These are phyloP conservation scores for Maconellicoccus hirsutus DNA, from an alignment of 1,140 invertebrate genomes.

Conservation along the genomic window DNA sequence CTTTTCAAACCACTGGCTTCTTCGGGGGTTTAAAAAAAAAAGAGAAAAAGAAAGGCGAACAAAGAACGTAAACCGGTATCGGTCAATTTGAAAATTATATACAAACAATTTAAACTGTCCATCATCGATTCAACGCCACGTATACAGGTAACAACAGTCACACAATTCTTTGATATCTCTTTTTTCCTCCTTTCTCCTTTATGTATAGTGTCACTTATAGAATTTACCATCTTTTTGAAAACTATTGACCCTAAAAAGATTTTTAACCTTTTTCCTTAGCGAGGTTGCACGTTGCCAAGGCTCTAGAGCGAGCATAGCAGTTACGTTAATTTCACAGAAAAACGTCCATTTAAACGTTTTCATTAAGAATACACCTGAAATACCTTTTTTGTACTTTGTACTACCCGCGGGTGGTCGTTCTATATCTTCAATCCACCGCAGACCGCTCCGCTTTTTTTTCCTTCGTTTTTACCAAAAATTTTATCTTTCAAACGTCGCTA, in stretches of 20 bases:
- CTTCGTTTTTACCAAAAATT: conserved; percentile 12
- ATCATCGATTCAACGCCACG: background rate
- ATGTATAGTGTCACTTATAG: background rate
- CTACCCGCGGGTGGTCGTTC: conserved; percentile 15
- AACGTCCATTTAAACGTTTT: conserved; percentile 17
- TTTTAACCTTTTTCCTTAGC: conserved; percentile 16
- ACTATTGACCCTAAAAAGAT: conserved; percentile 19
- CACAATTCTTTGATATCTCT: conserved; percentile 5
- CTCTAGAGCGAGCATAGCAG: too few species aligned
- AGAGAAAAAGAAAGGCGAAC: background rate
- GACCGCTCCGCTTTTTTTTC: background rate
- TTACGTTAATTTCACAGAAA: conserved; percentile 20
- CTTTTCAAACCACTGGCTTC: background rate
- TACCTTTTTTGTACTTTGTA: background rate
- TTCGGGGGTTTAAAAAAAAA: background rate
- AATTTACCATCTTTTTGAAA: conserved; percentile 19
- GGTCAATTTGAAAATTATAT: conserved; percentile 17
- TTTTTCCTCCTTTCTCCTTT: too few species aligned
- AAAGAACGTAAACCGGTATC: conserved; percentile 2
- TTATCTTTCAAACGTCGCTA: conserved; percentile 19
- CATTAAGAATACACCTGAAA: conserved; percentile 21
- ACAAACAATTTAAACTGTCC: conserved; percentile 21
- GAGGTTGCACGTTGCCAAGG: too few species aligned
- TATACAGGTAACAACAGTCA: background rate
- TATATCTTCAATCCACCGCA: background rate